Base-by-base conservation (phyloP, 37 sponge, comb jelly and placozoan species). In the Corticium candelabrum region DNA sequence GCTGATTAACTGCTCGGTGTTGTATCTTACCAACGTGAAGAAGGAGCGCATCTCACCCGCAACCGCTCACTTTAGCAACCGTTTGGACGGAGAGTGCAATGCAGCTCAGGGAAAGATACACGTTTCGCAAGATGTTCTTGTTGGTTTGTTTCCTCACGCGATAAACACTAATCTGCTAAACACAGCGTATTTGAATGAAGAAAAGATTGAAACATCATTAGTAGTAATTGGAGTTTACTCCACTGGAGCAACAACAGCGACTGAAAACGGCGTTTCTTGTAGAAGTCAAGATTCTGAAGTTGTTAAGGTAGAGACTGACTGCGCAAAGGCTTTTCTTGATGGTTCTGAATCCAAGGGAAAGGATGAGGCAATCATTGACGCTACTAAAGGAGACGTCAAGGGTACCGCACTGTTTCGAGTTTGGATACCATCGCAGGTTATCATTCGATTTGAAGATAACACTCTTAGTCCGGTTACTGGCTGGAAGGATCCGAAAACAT, bases 1-100 rank as follows among this genome's bases (percentile, higher is more conserved):
- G 36, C 35, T 5, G 5, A 15, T 70, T 4, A 70, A 4, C 29
- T 29, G 5, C 36, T 29, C 73, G 5, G 73, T 70, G 31, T 7
- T 29, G 29, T 70, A 30, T 15, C 36, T 70, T 7, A 29, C 73
- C 33, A 70, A 70, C 73, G 36, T 32, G 5, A 70, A 34, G 29
- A 70, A 70, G 21, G 73, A 70, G 31, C 33, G 73, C 33, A 70
- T 70, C 33, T 29, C 73, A 35, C 7, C 73, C 5, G 29, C 73
- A 4, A 15, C 7, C 21, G 73, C 21, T 70, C 35, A 7, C 5
- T 70, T 29, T 34, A 15, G 29, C 7, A 29, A 4, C 31, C 73
- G 73, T 70, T 4, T 29, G 29, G 73, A 70, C 7, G 73, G 35
- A 4, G 5, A 29, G 29, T 70, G 73, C 73, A 70, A 70, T 70